Base-by-base conservation (phyloP, 2,113 vertebrate genomes). In the Perca flavescens region DNA sequence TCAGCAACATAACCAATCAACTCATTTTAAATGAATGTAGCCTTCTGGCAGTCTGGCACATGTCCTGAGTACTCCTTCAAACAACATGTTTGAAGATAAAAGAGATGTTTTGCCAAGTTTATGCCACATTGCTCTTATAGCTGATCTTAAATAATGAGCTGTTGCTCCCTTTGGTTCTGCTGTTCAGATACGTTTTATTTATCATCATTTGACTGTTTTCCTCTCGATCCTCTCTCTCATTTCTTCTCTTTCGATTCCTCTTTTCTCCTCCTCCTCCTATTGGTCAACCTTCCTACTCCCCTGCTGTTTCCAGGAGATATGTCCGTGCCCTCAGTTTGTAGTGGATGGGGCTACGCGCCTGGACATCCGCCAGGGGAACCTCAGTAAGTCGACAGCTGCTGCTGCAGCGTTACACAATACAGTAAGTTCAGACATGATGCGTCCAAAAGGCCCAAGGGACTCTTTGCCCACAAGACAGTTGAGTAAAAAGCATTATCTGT, bases 261-360 rank as follows among this genome's bases (percentile, higher is more conserved):
- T 6, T 49, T 49, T 3, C 1, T 58, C 16, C 62, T 65, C 3
- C 52, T 46, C 9, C 5, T 21, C 40, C 17, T n/a, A 3, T 49
- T 53, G 11, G 5, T 58, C 28, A 40, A 54, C 13, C 21, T 5
- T 57, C 9, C 2, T 46, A 15, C 60, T 75, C 40, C 28, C 28
- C 5, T n/a, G 5, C n/a, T 68, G n/a, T 46, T 17, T 49, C 13
- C 52, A 96, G 95, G 95, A 96, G 19, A 71, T 96, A 49, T 95
- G 92, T 58, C 0, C 54, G 0, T 88, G 82, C 0, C 92, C 95
- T 25, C 80, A 91, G 82, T 95, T 95, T 81, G 92, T 93, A 0
- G 63, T 89, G 0, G 4, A 88, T 60, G 89, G 91, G 73, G 93
- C 93, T 0, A 77, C 91, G 1, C 80, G 77, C 3, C 73, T 91